Evolutionary conservation across 2,113 vertebrate genomes (phyloP).

Genomic region (Crotalus tigris): DNA sequence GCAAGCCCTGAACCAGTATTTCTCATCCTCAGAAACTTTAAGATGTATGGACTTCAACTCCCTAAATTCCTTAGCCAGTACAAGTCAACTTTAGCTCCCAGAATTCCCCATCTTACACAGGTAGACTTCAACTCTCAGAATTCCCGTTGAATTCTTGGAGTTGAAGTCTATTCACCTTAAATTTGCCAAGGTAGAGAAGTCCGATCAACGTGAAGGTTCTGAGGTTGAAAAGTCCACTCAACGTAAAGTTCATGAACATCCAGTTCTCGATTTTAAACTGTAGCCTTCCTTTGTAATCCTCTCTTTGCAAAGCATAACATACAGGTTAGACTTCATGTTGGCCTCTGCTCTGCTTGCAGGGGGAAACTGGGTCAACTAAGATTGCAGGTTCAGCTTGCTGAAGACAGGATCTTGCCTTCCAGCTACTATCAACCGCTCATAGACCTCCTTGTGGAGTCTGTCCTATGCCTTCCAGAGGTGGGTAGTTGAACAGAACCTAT

Average conservation of each 20-base stretch:
- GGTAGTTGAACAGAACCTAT: not conserved
- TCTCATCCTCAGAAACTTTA: too few relatives aligned
- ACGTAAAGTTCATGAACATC: not conserved
- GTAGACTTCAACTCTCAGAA: too few relatives aligned
- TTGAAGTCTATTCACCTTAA: too few relatives aligned
- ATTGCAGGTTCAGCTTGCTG: slow-evolving; percentile 79
- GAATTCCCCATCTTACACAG: too few relatives aligned
- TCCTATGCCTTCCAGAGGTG: slow-evolving; percentile 73
- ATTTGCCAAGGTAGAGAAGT: too few relatives aligned
- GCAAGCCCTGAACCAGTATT: too few relatives aligned
- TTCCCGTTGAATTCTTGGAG: too few relatives aligned
- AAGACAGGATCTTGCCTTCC: slow-evolving; percentile 80
- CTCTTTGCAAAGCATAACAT: not conserved
- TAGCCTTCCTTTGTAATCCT: not conserved
- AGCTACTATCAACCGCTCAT: slow-evolving; percentile 80
- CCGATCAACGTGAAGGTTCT: too few relatives aligned
- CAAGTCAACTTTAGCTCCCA: too few relatives aligned
- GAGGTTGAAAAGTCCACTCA: not conserved
- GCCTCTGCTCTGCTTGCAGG: slow-evolving; percentile 17
- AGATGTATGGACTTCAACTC: too few relatives aligned
- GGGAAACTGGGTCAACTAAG: slow-evolving; percentile 84
- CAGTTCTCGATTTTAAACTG: not conserved
- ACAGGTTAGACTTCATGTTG: rapidly evolving
- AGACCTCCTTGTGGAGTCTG: slow-evolving; percentile 80
- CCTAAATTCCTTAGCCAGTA: too few relatives aligned